Evolutionary conservation across 2,888 invertebrate species (phyloP).

Genomic region (Tanytarsus gracilentus): DNA sequence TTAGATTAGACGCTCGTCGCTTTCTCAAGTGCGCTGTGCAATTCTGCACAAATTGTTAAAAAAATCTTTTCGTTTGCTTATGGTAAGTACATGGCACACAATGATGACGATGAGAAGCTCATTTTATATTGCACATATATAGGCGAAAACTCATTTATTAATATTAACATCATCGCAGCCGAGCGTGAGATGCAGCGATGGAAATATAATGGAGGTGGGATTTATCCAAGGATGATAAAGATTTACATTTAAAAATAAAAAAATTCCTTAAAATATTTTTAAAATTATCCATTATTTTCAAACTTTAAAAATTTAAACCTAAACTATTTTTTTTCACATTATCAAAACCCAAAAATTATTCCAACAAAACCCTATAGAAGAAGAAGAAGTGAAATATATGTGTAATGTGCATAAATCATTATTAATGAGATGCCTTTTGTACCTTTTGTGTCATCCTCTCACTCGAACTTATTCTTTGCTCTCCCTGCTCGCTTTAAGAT

Average conservation of each 20-base stretch:
- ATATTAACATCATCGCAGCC: slow-evolving; percentile 13
- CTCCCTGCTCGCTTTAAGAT: not conserved
- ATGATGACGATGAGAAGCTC: not conserved
- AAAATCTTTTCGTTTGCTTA: not conserved
- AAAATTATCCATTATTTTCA: too few relatives aligned
- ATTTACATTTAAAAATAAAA: not conserved
- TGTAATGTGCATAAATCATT: slow-evolving; percentile 25
- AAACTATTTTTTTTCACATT: too few relatives aligned
- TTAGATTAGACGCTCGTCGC: slow-evolving; percentile 21
- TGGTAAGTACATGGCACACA: not conserved
- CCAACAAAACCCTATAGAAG: too few relatives aligned
- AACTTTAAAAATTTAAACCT: too few relatives aligned
- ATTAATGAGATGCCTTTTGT: slow-evolving; percentile 25
- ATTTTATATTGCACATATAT: slow-evolving; percentile 14
- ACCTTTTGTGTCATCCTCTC: slow-evolving; percentile 14
- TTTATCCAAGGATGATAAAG: not conserved
- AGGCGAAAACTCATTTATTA: slow-evolving; percentile 11
- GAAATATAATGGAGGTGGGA: not conserved
- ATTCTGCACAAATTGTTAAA: not conserved
- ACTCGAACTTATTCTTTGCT: not conserved
- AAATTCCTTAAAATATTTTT: slow-evolving; percentile 8
- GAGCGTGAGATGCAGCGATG: too few relatives aligned
- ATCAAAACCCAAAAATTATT: too few relatives aligned
- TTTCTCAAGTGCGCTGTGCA: not conserved
- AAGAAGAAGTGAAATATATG: not conserved